A percentile compares a stretch with the other conserved stretches of the same genome.
Evolutionary conservation across 2,113 vertebrate genomes (phyloP).

Genomic region (cattle (Bos taurus)): ARS-UCD2.0 NC_037357.1:5352001-5352500

Average conservation of each 20-base stretch:
- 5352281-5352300: not conserved
- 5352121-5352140: not conserved
- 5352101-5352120: not conserved
- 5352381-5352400: not conserved
- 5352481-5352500: not conserved
- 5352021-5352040: not conserved
- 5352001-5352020: not conserved
- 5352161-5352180: not conserved
- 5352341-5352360: not conserved
- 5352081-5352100: not conserved
- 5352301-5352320: not conserved
- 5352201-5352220: not conserved
- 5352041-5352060: not conserved
- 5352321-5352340: not conserved
- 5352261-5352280: not conserved
- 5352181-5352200: not conserved
- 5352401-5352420: not conserved
- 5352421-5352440: not conserved
- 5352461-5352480: not conserved
- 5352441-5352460: not conserved
- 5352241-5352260: not conserved
- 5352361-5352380: slow-evolving; percentile 10
- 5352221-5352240: not conserved
- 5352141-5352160: not conserved
- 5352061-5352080: not conserved